Base-by-base conservation (phyloP, 2,797 vertebrate species). In the Melopsittacus undulatus region DNA sequence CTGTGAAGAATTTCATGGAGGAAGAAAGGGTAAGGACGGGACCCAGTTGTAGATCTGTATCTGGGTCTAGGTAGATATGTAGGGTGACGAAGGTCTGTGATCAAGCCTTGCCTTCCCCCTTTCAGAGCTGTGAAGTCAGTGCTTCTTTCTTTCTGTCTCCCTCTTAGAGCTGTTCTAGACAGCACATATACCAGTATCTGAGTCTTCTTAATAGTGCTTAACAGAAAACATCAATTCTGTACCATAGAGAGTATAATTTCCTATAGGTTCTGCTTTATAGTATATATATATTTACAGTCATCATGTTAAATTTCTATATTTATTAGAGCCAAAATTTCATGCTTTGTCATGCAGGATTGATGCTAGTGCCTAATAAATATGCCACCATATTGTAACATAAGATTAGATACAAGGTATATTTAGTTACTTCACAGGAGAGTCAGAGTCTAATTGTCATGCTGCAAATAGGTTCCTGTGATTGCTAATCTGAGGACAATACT, bases 401-500 rank as follows among this genome's bases (percentile, higher is more conserved):
- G 17, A 52, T 72, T 72, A 89, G 63, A 43, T 49, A 40, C 18
- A 67, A 59, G 23, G 76, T 30, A 11, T 5, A 2, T 69, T 57
- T 30, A 26, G 11, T 49, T 73, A 42, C 54, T 87, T 76, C 26
- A 22, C 19, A 59, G 59, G 21, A 86, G 20, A 49, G 24, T n/a
- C 34, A 40, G 32, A 57, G 12, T 80, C 16, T 80, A 63, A n/a
- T 5, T 45, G 40, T 8, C 17, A 24, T 23, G 27, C 38, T 73
- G 18, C 36, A 59, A 32, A 21, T 46, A 62, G 29, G 29, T 79
- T 86, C 11, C 40, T 54, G 22, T 30, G 9, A 15, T 43, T 93
- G 24, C 26, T 59, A 24, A 11, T 4, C 22, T 73, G 7, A 66
- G 20, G 30, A 46, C 0, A 3, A 30, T 51, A 46, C 0, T 17